Base-by-base conservation (phyloP, 2,797 vertebrate species). In the Miichthys miiuy region DNA sequence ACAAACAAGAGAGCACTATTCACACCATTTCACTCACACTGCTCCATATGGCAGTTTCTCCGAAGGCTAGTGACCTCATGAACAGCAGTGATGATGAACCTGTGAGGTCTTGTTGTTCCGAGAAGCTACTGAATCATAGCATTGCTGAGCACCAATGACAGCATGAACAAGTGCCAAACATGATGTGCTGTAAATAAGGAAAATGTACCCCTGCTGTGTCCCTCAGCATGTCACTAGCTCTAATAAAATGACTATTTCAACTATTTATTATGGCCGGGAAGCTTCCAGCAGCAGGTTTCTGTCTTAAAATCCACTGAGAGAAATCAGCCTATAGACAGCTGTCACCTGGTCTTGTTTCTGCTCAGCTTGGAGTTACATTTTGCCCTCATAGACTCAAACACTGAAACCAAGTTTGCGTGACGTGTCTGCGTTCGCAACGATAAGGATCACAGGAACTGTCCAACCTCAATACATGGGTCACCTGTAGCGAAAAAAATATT, bases 401-500 rank as follows among this genome's bases (percentile, higher is more conserved):
- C 46, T 30, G 46, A 74, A 76, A 77, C 34, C 42, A 47, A 78
- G 38, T 34, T 8, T 34, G 52, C 48, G 50, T 46, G 27, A 6
- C 47, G 14, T 25, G 72, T 77, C 60, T 56, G 44, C 47, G 54
- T 83, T 72, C 63, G 21, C 69, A 71, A 50, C 12, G 41, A 27
- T 69, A 4, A 41, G 41, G 75, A 68, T 87, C 75, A 75, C 50
- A 62, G 60, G 67, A 78, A 25, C 70, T 84, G 70, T 81, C 77
- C 60, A 57, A 73, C 54, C 81, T 75, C 68, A 16, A 52, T 42
- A 44, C 34, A 72, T 3, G 84, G 87, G 80, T 92, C 81, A 86
- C 79, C 77, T 80, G 56, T 51, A 79, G 68, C 27, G 47, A 69
- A 54, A 68, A 60, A 57, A 72, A 82, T 21, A 23, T 72, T 82